Percentiles rank a stretch among this genome's conserved stretches.
These are phyloP conservation scores for Pangasius djambal DNA, from an alignment of 2,797 vertebrate species.

Conservation along the genomic window DNA sequence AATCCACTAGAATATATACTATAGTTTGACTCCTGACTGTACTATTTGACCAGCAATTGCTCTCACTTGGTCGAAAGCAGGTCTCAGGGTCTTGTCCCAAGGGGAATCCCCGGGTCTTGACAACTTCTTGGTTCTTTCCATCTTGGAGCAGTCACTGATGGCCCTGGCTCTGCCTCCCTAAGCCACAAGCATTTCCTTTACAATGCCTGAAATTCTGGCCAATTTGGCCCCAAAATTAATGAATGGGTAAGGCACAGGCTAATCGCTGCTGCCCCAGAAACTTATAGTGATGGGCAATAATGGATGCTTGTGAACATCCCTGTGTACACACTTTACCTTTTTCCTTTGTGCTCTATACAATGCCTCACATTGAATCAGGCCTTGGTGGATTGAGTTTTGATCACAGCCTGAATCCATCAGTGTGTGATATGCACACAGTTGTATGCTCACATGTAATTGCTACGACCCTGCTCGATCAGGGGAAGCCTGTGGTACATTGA, in stretches of 20 bases:
- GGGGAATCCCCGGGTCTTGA: not conserved
- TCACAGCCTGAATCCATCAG: too few species aligned
- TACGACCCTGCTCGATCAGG: not conserved
- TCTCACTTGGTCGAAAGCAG: not conserved
- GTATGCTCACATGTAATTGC: too few species aligned
- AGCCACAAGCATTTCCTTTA: not conserved
- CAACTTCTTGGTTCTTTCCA: not conserved
- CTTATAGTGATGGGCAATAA: not conserved
- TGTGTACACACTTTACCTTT: not conserved
- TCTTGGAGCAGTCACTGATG: not conserved
- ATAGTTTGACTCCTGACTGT: not conserved
- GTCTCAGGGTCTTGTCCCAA: not conserved
- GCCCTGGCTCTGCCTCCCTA: not conserved
- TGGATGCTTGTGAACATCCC: not conserved
- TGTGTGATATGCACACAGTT: too few species aligned
- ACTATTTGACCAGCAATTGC: not conserved
- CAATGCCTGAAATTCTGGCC: not conserved
- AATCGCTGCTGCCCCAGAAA: not conserved
- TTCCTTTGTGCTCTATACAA: not conserved
- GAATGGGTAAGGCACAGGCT: not conserved
- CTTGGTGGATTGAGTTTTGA: too few species aligned
- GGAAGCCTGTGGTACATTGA: not conserved
- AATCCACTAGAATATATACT: not conserved
- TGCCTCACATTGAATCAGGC: not conserved
- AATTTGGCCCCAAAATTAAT: too few species aligned